Evolutionary conservation across 64 coral and sea anemone species (phyloP).

Genomic region (Montipora efflorescens): DNA sequence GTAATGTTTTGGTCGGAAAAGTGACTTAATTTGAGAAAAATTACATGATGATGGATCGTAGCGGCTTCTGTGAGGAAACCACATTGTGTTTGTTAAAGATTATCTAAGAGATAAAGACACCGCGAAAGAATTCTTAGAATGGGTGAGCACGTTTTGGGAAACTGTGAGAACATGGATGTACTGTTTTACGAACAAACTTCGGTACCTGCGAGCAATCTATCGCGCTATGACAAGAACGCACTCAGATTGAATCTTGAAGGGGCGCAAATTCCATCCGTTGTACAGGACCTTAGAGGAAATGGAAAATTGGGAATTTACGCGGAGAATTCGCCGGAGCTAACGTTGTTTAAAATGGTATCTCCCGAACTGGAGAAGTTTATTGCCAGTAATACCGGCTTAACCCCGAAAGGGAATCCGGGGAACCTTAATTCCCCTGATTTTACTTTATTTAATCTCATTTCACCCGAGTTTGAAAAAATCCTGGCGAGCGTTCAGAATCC

Average conservation of each 20-base stretch:
- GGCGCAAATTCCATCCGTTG: constrained; percentile 17
- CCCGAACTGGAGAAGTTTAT: constrained; percentile 97
- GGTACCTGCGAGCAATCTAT: constrained; percentile 36
- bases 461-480: constrained; percentile 98
- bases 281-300: constrained; percentile 62
- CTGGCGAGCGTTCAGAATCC: constrained; percentile 84
- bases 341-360: constrained; percentile 88
- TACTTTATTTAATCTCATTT: constrained; percentile 87
- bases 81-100: constrained; percentile 39
- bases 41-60: constrained; percentile 77
- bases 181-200: constrained; percentile 82
- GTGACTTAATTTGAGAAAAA: constrained; percentile 94
- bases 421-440: constrained; percentile 87
- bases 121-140: constrained; percentile 79
- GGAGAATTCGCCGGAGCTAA: constrained; percentile 85
- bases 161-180: constrained; percentile 80
- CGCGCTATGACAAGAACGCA: constrained; percentile 83
- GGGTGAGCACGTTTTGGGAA: constrained; percentile 78
- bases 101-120: constrained; percentile 75
- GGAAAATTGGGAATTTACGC: constrained; percentile 60
- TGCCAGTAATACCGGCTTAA: constrained; percentile 84
- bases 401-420: constrained; percentile 70
- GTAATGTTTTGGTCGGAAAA: constrained; percentile 81
- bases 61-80: constrained; percentile 81
- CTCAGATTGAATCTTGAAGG: constrained; percentile 78